Evolutionary conservation across 2,113 vertebrate species (phyloP), one percentile per base, ranked within the genome.

Genomic region (Callorhinus ursinus): DNA sequence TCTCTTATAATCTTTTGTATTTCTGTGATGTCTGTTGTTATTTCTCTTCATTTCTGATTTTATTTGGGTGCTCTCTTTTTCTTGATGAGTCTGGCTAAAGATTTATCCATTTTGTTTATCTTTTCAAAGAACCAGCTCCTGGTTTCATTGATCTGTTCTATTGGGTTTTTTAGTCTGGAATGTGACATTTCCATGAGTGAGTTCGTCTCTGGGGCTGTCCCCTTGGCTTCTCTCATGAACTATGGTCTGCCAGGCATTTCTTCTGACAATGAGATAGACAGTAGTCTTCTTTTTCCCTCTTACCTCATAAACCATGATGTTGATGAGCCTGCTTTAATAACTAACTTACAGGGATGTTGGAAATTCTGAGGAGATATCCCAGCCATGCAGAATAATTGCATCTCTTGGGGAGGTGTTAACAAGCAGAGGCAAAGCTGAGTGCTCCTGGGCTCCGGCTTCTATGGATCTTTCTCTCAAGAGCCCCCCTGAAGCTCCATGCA

Each of bases 391-490:
- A 82, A 88, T 97, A 97, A 97, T 97, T 97, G 92, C 74, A 90
- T 98, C 96, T 98, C 97, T 96, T 96, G 93, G 83, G 96, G 83
- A 96, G 87, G 79, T 39, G 69, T 80, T 97, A 97, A 96, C 96
- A 97, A 96, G 94, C 93, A 65, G 51, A 92, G 81, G 46, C 93
- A 90, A 74, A 74, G 53, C 36, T 33, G 39, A 97, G 91, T 87
- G 91, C 91, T 98, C 53, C 84, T 95, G 89, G 95, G 95, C 80
- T 95, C 93, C 0, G 0, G 90, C 89, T 93, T 93, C 86, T 19
- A 12, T 46, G 22, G 55, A 88, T 79, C 67, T 67, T 95, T 87
- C 88, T 19, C 81, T 81, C 88, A 95, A 53, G 53, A 95, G 63
- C 21, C 55, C 71, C 39, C 83, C 89, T n/a, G 49, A 72, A 94